phyloP scores from a whole-genome alignment of 2,888 invertebrate genomes.

The Meghimatium bilineatum region DNA sequence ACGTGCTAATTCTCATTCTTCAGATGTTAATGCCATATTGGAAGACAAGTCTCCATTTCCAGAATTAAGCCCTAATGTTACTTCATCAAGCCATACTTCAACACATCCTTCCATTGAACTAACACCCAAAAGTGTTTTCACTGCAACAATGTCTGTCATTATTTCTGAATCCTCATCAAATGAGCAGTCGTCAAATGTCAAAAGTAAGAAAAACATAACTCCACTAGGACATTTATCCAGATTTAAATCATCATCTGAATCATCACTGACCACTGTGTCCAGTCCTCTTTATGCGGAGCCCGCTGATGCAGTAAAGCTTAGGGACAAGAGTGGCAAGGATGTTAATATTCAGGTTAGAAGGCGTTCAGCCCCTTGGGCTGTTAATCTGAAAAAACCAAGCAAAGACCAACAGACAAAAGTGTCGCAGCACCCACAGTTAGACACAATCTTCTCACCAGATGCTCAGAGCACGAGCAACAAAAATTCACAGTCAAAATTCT shows the following conservation, averaged over 20 bases:
- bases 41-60: neutral
- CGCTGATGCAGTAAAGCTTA: conserved; percentile 68
- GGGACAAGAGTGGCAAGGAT: conserved; percentile 53
- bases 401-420: conserved; percentile 9
- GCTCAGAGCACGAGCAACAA: conserved; percentile 5
- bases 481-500: conserved; percentile 28
- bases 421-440: conserved; percentile 49
- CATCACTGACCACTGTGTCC: conserved; percentile 58
- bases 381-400: neutral
- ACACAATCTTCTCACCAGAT: conserved; percentile 60
- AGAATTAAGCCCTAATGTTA: neutral
- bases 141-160: conserved; percentile 45
- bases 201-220: neutral
- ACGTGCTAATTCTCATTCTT: conserved; percentile 39
- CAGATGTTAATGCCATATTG: conserved; percentile 9
- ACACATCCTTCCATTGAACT: neutral
- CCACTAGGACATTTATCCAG: conserved; percentile 48
- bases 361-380: conserved; percentile 60
- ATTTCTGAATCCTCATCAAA: conserved; percentile 34
- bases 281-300: conserved; percentile 78
- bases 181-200: conserved; percentile 6
- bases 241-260: conserved; percentile 57
- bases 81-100: neutral
- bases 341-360: conserved; percentile 59
- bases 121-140: conserved; percentile 38